These are phyloP conservation scores for Macroteleia sp. DNA, from an alignment of 2,888 invertebrate species.

Conservation along the genomic window DNA sequence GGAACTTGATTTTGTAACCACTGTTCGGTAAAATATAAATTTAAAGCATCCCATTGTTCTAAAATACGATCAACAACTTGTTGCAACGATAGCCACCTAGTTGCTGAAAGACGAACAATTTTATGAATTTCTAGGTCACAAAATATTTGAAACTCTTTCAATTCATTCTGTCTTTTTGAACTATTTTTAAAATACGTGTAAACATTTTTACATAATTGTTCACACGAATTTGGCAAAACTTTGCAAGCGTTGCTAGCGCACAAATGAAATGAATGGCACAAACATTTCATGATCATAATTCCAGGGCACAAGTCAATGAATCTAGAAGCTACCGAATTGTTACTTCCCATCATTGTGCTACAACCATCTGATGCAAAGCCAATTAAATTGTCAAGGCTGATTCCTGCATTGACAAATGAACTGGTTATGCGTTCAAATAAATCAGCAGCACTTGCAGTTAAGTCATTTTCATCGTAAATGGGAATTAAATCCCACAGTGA, in stretches of 20 bases:
- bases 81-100: neutral
- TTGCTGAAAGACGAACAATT: neutral
- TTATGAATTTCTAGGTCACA: no score
- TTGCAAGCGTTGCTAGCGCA: slow-evolving; percentile 73
- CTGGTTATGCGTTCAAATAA: slow-evolving; percentile 42
- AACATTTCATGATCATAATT: slow-evolving; percentile 69
- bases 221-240: slow-evolving; percentile 53
- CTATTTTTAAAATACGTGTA: neutral
- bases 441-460: slow-evolving; percentile 42
- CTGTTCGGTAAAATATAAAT: no score
- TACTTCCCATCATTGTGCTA: slow-evolving; percentile 69
- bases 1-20: neutral
- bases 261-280: slow-evolving; percentile 73
- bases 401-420: slow-evolving; percentile 43
- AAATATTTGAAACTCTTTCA: neutral
- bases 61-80: neutral
- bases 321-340: slow-evolving; percentile 71
- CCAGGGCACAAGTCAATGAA: slow-evolving; percentile 64
- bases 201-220: neutral
- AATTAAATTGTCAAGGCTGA: slow-evolving; percentile 69
- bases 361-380: slow-evolving; percentile 71
- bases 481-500: slow-evolving; percentile 48
- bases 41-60: no score
- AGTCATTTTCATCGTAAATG: slow-evolving; percentile 1
- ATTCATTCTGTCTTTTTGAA: neutral